These are phyloP conservation scores for Opisthocomus hoazin DNA, from an alignment of 2,113 vertebrate genomes.

Conservation along the genomic window DNA sequence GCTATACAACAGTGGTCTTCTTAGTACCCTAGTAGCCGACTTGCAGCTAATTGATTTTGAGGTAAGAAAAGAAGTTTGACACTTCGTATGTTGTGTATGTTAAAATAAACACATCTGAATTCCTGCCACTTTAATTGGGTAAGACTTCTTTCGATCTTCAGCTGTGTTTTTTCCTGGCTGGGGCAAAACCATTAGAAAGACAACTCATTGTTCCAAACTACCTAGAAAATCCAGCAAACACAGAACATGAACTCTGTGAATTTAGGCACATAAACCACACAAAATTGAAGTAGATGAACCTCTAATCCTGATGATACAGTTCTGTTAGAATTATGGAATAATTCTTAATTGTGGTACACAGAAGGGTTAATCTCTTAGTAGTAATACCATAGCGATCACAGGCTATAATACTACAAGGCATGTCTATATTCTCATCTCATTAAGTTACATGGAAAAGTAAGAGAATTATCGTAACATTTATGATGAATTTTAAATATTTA, in stretches of 20 bases:
- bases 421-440: not conserved
- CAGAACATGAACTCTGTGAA: not conserved
- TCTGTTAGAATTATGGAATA: not conserved
- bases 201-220: not conserved
- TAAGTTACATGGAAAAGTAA: not conserved
- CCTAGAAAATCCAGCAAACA: not conserved
- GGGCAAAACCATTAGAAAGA: not conserved
- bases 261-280: not conserved
- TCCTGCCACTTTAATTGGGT: not conserved
- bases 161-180: not conserved
- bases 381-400: not conserved
- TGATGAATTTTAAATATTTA: not conserved
- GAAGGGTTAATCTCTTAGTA: not conserved
- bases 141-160: not conserved
- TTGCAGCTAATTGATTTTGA: slow-evolving; percentile 95
- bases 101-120: not conserved
- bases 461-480: not conserved
- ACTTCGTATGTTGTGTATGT: not conserved
- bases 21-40: slow-evolving; percentile 86
- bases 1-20: slow-evolving; percentile 92
- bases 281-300: not conserved
- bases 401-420: not conserved
- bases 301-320: not conserved
- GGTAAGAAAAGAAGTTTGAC: slow-evolving; percentile 66
- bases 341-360: not conserved